Evolutionary conservation across 37 sponge, comb jelly and placozoan species (phyloP), one percentile per base, ranked within the genome.

Genomic region (Corticium candelabrum): DNA sequence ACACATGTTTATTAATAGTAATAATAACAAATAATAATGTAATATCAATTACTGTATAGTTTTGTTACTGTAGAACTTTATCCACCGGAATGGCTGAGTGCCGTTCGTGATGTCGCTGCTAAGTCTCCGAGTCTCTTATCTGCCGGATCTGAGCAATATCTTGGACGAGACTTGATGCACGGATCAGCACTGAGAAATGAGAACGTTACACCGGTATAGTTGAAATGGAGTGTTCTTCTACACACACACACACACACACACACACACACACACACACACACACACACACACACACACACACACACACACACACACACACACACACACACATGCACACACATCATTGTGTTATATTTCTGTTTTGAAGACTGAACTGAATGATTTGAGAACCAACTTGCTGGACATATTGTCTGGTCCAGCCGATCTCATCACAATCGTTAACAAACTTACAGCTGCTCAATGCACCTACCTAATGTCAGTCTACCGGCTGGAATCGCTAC

Each of bases 111-210:
- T 34, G 84, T 92, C 31, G 93, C 93, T 3, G 37, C 69, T 37
- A 86, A 86, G 71, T 88, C 90, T 67, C 93, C 93, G 32, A 76
- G 77, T 33, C 85, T 92, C 34, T 85, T 92, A 68, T 89, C 91
- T 50, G 71, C 62, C 74, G 92, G 89, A 33, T 83, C 86, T 5
- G 92, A 85, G 38, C 84, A 86, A 72, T 87, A 82, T 67, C 40
- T 89, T n/a, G 82, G 85, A 82, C 80, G 76, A 31, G 92, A 91
- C 57, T 77, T 92, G 77, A 86, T 82, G 32, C 57, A 87, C 37
- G 82, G 77, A 56, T 80, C 81, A 70, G 91, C 90, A n/a, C 79
- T 83, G 34, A 83, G 83, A 68, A 89, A 77, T 3, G 85, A 79
- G 39, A 84, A 71, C 40, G 84, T 83, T 70, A 80, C 72, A 1